Base-by-base conservation (phyloP, 2,113 vertebrate species). In the Camarhynchus parvulus region DNA sequence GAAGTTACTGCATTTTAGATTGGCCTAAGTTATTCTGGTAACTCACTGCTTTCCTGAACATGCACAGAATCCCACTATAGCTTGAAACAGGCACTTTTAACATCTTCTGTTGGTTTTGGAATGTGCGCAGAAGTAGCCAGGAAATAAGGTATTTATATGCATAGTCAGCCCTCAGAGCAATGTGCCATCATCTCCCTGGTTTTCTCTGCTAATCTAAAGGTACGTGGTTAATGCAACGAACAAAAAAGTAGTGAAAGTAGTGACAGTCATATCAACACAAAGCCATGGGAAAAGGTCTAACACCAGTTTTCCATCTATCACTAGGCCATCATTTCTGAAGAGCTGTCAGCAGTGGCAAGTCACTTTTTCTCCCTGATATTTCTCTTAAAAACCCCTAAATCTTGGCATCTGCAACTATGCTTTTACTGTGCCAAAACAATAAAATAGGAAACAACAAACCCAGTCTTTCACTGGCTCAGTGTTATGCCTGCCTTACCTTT, bases 401-500 rank as follows among this genome's bases (percentile, higher is more conserved):
- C 37, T 70, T 87, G 66, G 15, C 10, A 46, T n/a, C 33, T 88
- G 0, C 14, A 27, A 61, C 33, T 41, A 35, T 13, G n/a, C 19
- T 55, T 91, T 87, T 78, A 72, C 25, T 47, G 9, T 74, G 64
- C 35, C 75, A 66, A 83, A 80, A 64, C 33, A 92, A 30, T n/a
- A 72, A 82, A 89, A 58, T 5, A 52, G 21, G 17, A 61, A 84
- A 76, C 15, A 58, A 91, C 30, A 82, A 72, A 73, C 22, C 14
- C 50, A 77, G 52, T 24, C 42, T 84, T 83, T 53, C 15, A 53
- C 22, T 69, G 64, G 33, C 35, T 83, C 7, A 67, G 28, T 7
- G 9, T 55, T 70, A 81, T 0, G 0, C 19, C 30, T 78, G n/a
- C 50, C 39, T 63, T 52, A 94, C 39, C 20, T 47, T 81, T 44